A percentile compares a stretch with the other conserved stretches of the same genome.
These are phyloP conservation scores for Callopanchax toddi DNA, from an alignment of 2,113 vertebrate species.

Conservation along the genomic window DNA sequence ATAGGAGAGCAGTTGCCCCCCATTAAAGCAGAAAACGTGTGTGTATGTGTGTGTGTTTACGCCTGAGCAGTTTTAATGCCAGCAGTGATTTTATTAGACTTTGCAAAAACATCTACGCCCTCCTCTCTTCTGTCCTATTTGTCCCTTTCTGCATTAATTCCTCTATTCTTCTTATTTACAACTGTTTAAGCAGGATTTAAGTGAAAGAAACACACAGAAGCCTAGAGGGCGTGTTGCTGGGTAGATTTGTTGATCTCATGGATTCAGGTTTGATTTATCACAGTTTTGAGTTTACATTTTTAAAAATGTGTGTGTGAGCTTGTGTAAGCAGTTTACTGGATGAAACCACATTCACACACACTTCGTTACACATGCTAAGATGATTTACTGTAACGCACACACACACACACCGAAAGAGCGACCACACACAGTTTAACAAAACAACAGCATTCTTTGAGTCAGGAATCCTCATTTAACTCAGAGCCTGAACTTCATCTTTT, in stretches of 20 bases:
- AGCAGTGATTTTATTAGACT: too few species aligned
- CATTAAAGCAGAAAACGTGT: too few species aligned
- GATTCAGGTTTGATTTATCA: slow-evolving; percentile 13
- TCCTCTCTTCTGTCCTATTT: slow-evolving; percentile 46
- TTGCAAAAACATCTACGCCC: too few species aligned
- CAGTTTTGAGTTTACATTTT: background rate
- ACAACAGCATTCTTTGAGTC: slow-evolving; percentile 17
- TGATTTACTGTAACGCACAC: slow-evolving; percentile 10
- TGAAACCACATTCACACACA: slow-evolving; percentile 38
- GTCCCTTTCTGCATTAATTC: slow-evolving; percentile 19
- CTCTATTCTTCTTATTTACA: slow-evolving; percentile 42
- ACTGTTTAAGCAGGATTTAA: slow-evolving; percentile 39
- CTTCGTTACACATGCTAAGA: background rate
- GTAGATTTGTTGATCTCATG: slow-evolving; percentile 56
- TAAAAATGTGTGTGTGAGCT: background rate
- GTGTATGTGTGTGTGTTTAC: slow-evolving; percentile 17
- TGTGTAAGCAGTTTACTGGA: background rate
- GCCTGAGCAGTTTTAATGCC: too few species aligned
- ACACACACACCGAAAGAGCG: slow-evolving; percentile 6
- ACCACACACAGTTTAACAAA: slow-evolving; percentile 33
- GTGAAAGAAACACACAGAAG: slow-evolving; percentile 41
- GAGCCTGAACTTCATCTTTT: slow-evolving; percentile 7
- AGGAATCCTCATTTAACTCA: slow-evolving; percentile 13
- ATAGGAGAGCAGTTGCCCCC: too few species aligned
- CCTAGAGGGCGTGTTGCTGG: slow-evolving; percentile 56